Percentiles rank a stretch among this genome's conserved stretches.
Conservation (phyloP, 2,797 vertebrate species). For the Emydoidea blandingii region DNA sequence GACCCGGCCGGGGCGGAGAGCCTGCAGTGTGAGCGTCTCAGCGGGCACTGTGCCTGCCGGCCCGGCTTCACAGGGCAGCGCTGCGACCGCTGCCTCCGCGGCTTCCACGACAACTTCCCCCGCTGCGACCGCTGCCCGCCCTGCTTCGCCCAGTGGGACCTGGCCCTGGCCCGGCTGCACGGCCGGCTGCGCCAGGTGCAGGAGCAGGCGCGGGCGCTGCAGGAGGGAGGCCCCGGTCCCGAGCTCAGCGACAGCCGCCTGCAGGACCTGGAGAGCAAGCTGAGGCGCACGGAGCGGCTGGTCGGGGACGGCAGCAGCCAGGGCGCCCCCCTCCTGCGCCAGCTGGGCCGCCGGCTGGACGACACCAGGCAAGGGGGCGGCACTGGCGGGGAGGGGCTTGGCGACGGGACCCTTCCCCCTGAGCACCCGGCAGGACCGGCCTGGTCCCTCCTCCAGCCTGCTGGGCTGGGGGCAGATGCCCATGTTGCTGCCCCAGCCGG, state of each 20-base stretch:
- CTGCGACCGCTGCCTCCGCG: conserved; percentile 86
- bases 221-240: conserved; percentile 66
- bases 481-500: not conserved
- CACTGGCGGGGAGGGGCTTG: rapidly evolving
- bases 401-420: not conserved
- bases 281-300: conserved; percentile 78
- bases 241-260: conserved; percentile 74
- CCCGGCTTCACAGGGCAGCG: conserved; percentile 78
- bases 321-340: conserved; percentile 55
- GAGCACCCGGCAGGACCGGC: not conserved
- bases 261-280: conserved; percentile 80
- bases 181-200: conserved; percentile 78
- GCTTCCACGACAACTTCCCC: conserved; percentile 87
- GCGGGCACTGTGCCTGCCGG: conserved; percentile 84
- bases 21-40: conserved; percentile 83
- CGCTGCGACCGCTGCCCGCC: conserved; percentile 85
- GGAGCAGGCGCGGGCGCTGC: conserved; percentile 69
- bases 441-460: too few relatives aligned
- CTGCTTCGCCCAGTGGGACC: conserved; percentile 90
- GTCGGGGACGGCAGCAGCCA: conserved; percentile 70
- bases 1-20: conserved; percentile 82
- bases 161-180: conserved; percentile 74
- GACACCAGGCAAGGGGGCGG: conserved; percentile 83
- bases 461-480: too few relatives aligned
- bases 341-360: conserved; percentile 81